A percentile compares a stretch with the other conserved stretches of the same genome.
phyloP scores from a whole-genome alignment of 1,140 invertebrate species.

The Branchinecta lindahli region DNA sequence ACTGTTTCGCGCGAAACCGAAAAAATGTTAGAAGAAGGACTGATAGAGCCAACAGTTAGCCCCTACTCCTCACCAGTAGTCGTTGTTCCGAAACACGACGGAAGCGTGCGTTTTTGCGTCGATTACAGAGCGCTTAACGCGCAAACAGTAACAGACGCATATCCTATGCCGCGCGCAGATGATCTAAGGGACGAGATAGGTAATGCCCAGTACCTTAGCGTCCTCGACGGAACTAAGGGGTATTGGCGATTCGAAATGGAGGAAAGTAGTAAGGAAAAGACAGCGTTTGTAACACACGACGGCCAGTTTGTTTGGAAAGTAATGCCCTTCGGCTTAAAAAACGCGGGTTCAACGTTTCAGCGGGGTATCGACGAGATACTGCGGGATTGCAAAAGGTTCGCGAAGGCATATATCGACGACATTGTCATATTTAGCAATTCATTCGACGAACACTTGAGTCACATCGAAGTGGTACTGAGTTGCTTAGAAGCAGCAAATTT shows the following conservation, averaged over 20 bases:
- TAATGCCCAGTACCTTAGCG: constrained; percentile 27
- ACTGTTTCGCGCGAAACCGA: constrained; percentile 12
- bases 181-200: constrained; percentile 29
- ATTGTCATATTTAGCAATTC: constrained; percentile 21
- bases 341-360: constrained; percentile 30
- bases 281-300: constrained; percentile 32
- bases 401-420: constrained; percentile 26
- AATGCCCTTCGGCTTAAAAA: constrained; percentile 31
- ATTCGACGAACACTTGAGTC: constrained; percentile 22
- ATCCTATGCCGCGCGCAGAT: constrained; percentile 35
- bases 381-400: constrained; percentile 19
- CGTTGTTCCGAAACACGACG: constrained; percentile 30
- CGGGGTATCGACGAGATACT: constrained; percentile 28
- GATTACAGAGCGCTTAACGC: constrained; percentile 32
- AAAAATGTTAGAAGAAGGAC: constrained; percentile 18
- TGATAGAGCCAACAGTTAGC: constrained; percentile 31
- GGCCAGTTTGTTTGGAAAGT: constrained; percentile 24
- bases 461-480: constrained; percentile 21
- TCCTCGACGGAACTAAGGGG: constrained; percentile 31
- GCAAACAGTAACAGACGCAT: constrained; percentile 27
- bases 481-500: too few species aligned
- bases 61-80: constrained; percentile 28
- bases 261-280: constrained; percentile 30
- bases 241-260: constrained; percentile 34
- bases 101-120: constrained; percentile 30